A percentile compares a stretch with the other conserved stretches of the same genome.
Conservation (phyloP, 2,113 vertebrate species). For the Pseudorhombus dupliciocellatus region DNA sequence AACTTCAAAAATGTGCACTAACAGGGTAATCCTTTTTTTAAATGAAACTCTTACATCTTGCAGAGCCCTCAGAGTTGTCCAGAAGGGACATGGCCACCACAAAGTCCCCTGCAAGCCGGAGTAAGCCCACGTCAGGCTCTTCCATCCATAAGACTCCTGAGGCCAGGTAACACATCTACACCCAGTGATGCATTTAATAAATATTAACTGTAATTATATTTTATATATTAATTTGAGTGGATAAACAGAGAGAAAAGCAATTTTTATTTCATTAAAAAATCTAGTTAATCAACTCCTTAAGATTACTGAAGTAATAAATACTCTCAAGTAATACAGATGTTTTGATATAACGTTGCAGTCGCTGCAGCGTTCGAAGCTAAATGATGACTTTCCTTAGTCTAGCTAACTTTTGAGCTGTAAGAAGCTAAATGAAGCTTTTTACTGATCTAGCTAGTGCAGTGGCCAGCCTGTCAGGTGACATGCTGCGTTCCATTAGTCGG, state of each 20-base stretch:
- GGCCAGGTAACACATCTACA: constrained; percentile 62
- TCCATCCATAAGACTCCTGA: constrained; percentile 52
- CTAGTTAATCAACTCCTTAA: not conserved
- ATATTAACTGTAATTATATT: not conserved
- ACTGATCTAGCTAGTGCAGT: constrained; percentile 69
- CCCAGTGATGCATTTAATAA: not conserved
- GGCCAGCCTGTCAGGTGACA: constrained; percentile 81
- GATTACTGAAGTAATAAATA: not conserved
- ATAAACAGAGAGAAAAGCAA: too few species aligned
- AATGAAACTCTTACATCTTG: constrained; percentile 1
- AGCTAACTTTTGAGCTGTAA: constrained; percentile 69
- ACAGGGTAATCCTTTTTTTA: not conserved
- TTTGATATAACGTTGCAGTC: constrained; percentile 6
- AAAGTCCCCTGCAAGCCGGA: constrained; percentile 42
- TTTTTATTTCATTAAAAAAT: not conserved
- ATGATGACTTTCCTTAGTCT: constrained; percentile 54
- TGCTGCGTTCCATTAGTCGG: constrained; percentile 83
- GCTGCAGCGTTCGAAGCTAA: constrained; percentile 40
- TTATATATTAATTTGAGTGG: not conserved
- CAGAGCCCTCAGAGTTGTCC: constrained; percentile 49
- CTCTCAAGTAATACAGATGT: not conserved
- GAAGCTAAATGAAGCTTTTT: constrained; percentile 82
- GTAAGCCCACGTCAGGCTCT: constrained; percentile 31
- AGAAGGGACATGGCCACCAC: constrained; percentile 79
- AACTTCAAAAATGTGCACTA: not conserved